A percentile compares a stretch with the other conserved stretches of the same genome.
Evolutionary conservation across 2,797 vertebrate species (phyloP).

Genomic region (Oreortyx pictus): DNA sequence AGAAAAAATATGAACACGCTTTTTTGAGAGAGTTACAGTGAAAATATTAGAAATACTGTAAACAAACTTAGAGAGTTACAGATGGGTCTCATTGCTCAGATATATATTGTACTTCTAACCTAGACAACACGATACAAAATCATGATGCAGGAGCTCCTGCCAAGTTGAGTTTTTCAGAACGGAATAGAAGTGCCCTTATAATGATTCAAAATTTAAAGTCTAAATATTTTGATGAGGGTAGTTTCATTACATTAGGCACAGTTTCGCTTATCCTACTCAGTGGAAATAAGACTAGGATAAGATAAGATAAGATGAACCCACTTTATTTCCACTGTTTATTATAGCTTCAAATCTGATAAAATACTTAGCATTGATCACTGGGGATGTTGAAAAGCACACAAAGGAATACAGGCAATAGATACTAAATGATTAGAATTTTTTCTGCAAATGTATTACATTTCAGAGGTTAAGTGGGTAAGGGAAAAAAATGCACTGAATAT

Average conservation of each 20-base stretch:
- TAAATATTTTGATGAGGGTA: slow-evolving; percentile 59
- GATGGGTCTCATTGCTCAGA: neutral
- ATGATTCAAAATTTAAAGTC: slow-evolving; percentile 54
- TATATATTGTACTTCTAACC: neutral
- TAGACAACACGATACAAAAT: slow-evolving; percentile 5
- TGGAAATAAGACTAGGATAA: slow-evolving; percentile 42
- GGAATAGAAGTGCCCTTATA: slow-evolving; percentile 16
- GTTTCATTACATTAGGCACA: slow-evolving; percentile 46
- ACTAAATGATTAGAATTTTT: slow-evolving; percentile 60
- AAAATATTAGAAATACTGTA: neutral
- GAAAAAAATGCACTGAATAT: slow-evolving; percentile 56
- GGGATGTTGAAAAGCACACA: slow-evolving; percentile 50
- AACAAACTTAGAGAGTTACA: neutral
- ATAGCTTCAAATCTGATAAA: slow-evolving; percentile 52
- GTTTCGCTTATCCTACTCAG: slow-evolving; percentile 2
- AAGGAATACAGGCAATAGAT: slow-evolving; percentile 47
- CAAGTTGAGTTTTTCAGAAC: slow-evolving; percentile 31
- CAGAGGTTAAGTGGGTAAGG: slow-evolving; percentile 61
- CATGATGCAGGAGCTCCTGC: neutral
- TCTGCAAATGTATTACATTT: slow-evolving; percentile 66
- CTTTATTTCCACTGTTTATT: slow-evolving; percentile 57
- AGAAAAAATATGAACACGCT: neutral
- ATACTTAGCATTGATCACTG: slow-evolving; percentile 57
- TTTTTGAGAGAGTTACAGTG: neutral
- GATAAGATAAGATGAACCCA: slow-evolving; percentile 53